Base-by-base conservation (phyloP, 2,888 invertebrate species). In the Endotricha flammealis region DNA sequence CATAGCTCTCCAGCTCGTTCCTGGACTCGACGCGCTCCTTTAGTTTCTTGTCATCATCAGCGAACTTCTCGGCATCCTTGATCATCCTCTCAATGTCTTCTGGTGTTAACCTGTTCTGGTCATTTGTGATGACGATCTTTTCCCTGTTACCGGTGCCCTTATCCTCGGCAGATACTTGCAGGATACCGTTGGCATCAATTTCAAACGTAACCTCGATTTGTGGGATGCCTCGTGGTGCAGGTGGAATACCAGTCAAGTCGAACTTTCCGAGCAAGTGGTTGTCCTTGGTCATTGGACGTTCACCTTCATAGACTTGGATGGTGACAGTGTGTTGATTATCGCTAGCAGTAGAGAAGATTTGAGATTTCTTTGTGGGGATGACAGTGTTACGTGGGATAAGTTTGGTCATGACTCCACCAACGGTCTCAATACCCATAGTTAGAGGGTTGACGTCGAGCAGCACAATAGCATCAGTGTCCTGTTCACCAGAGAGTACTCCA, bases 61-160 rank as follows among this genome's bases (percentile, higher is more conserved):
- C 97, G 83, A 98, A 99, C 79, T 96, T 96, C 87, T 99, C 99
- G 1, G 99, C 98, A 70, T 99, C 99, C 81, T 95, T 95, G 78
- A 99, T 98, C 99, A 99, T 99, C 45, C 97, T 90, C 70, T 99
- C 98, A 54, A 99, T 99, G 64, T 99, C 99, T 55, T 99, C 99
- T 3, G 98, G 98, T 8, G 97, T 97, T 45, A 99, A 82, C 48
- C 98, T 90, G 83, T 98, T 98, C 78, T 98, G 97, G 67, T 99
- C 99, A 68, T 99, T 99, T 54, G 98, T 98, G 74, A 99, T 99
- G 42, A 97, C 97, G 66, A 99, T 99, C 88, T 99, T 97, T 72
- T 99, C 98, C 64, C 97, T 92, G 88, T 98, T 98, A 39, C 99
- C 99, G 28, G 99, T 99, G 42, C 99, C 99, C 86, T 99, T 99